Evolutionary conservation across 2,888 invertebrate genomes (phyloP), one percentile per base, ranked within the genome.

Genomic region (Rhagium mordax): DNA sequence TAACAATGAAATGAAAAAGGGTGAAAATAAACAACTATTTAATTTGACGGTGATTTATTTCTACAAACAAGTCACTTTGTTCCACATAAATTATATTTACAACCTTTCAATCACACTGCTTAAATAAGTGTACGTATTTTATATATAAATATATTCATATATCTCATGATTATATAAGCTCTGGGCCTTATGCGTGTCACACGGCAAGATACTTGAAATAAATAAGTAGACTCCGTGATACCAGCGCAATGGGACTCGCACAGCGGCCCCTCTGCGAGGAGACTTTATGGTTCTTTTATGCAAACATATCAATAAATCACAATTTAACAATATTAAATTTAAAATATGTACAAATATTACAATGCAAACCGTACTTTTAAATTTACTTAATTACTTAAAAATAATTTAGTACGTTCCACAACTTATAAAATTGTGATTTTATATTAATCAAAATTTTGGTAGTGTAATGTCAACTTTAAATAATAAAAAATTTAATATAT

Each of bases 41-140:
- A 81, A 83, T 82, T 84, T 86, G 84, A 84, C 81, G 84, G 85
- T 86, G 86, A 85, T 87, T 86, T 87, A 87, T 86, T 86, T 86
- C 87, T 87, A 87, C 85, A 87, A 86, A 87, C 86, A 86, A 86
- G 82, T 86, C 86, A 85, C 84, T 86, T 86, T 85, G 85, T 84
- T 87, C 86, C 86, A 87, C 87, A 87, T 87, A 87, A 87, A 87
- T 87, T 87, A 86, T 87, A 87, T 87, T 83, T 87, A 87, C 87
- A 87, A 87, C 86, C 85, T 85, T 83, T 86, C 85, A 86, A 87
- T 87, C 87, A 86, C 86, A 86, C 86, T 86, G 86, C 85, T 87
- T 86, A 86, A 86, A 85, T 86, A 86, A 85, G 84, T 85, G 85
- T 86, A 86, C 84, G 84, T 85, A 84, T 85, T 85, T 83, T 85